Evolutionary conservation across 2,113 vertebrate genomes (phyloP), one percentile per base, ranked within the genome.

Genomic region (Brachypodius melanocephalos): DNA sequence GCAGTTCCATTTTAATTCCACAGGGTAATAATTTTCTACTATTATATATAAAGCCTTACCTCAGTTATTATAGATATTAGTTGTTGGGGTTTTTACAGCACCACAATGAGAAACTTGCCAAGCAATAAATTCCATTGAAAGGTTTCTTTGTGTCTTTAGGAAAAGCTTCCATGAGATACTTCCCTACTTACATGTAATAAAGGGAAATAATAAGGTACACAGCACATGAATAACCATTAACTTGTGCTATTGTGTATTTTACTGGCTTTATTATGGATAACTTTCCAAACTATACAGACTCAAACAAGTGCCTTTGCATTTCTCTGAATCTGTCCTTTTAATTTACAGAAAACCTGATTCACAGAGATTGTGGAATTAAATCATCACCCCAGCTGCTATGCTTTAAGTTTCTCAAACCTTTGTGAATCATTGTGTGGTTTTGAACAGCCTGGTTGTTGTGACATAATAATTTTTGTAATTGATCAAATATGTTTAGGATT

Each of bases 351-450:
- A 96, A 93, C 90, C 76, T 95, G 95, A 97, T 96, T 97, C 96
- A 96, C 85, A 68, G 43, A 75, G 85, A 95, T 92, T 90, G 85
- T 90, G 90, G 79, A 95, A 90, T 93, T 74, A 96, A 96, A 95
- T 90, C 85, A 90, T 96, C 88, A 81, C 88, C 69, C 72, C 94
- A 97, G 96, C 94, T 97, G 96, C 95, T 90, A 26, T 12, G 75
- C 65, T 94, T 93, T 90, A 96, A 95, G 76, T 94, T 94, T 90
- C 88, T 92, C 93, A 96, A 93, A 93, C 92, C 93, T 97, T 95
- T 90, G 92, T 97, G 96, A 97, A 96, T 97, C 96, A 97, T 65
- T 90, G 92, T 91, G 93, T 96, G 95, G 95, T 97, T 97, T 96
- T 88, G 78, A 96, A 81, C 80, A 90, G 95, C 94, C 76, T 65